Conservation (phyloP, 1,140 invertebrate genomes). For the Adelges cooleyi region DNA sequence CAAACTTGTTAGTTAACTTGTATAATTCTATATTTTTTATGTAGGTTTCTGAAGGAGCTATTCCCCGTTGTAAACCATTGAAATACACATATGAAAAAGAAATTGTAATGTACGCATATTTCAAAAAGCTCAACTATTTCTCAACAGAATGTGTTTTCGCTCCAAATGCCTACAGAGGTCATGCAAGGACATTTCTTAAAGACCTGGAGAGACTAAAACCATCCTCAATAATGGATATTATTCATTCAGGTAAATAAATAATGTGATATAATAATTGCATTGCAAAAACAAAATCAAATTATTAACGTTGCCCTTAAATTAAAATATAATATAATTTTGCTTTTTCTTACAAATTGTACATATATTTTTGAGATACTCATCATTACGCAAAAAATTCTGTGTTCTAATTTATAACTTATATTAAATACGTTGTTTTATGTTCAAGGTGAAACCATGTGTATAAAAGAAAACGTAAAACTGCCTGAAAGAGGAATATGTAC, state of each 20-base stretch:
- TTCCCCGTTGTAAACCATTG: slow-evolving; percentile 90
- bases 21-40: slow-evolving; percentile 37
- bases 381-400: no score
- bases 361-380: background rate
- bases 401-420: no score
- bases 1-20: background rate
- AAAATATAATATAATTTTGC: background rate
- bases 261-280: no score
- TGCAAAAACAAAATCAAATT: no score
- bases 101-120: slow-evolving; percentile 99
- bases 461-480: slow-evolving; percentile 70
- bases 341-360: background rate
- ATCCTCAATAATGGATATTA: slow-evolving; percentile 92
- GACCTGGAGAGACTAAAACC: slow-evolving; percentile 91
- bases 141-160: slow-evolving; percentile 98
- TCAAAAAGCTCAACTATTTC: slow-evolving; percentile 95
- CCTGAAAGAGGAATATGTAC: slow-evolving; percentile 69
- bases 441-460: slow-evolving; percentile 70
- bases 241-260: slow-evolving; percentile 68
- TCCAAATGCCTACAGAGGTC: slow-evolving; percentile 93
- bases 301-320: no score
- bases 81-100: slow-evolving; percentile 99
- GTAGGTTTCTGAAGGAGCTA: slow-evolving; percentile 69
- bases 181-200: slow-evolving; percentile 85
- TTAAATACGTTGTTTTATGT: slow-evolving; percentile 33